A percentile compares a stretch with the other conserved stretches of the same genome.
phyloP scores from a whole-genome alignment of 2,888 invertebrate species.

The Conistra vaccinii region DNA sequence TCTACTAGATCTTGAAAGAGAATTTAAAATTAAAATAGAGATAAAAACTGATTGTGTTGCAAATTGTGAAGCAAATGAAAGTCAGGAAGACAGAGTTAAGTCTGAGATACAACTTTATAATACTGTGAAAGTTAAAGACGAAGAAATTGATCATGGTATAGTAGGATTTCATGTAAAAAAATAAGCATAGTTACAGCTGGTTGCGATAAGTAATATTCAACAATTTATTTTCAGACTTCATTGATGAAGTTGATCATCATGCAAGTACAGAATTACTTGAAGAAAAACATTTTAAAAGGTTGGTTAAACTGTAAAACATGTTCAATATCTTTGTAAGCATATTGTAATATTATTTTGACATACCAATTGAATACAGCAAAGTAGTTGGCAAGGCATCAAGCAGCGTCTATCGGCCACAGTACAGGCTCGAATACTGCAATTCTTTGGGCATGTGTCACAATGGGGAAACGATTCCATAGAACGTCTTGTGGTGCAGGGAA shows the following conservation, averaged over 20 bases:
- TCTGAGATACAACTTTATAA: constrained; percentile 48
- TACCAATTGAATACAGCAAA: too few relatives aligned
- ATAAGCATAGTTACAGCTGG: neutral
- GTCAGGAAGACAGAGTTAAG: constrained; percentile 50
- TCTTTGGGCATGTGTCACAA: too few relatives aligned
- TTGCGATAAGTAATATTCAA: neutral
- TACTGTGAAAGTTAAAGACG: constrained; percentile 54
- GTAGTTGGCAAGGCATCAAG: too few relatives aligned
- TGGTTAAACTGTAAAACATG: neutral
- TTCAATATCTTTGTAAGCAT: neutral
- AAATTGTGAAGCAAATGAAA: constrained; percentile 30
- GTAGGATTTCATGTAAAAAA: neutral
- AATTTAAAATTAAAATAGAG: constrained; percentile 63
- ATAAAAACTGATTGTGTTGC: constrained; percentile 17
- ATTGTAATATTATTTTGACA: neutral
- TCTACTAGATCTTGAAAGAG: constrained; percentile 68
- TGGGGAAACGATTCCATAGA: too few relatives aligned
- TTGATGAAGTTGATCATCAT: constrained; percentile 27
- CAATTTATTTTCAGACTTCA: constrained; percentile 36
- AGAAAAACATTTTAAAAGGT: constrained; percentile 40
- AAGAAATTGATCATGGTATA: constrained; percentile 54
- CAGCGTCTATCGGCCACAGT: too few relatives aligned
- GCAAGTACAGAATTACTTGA: neutral
- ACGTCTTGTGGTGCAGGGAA: too few relatives aligned
- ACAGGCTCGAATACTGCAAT: too few relatives aligned